Base-by-base conservation (phyloP, 2,113 vertebrate genomes). In the Cyphomyrus discorhynchus region DNA sequence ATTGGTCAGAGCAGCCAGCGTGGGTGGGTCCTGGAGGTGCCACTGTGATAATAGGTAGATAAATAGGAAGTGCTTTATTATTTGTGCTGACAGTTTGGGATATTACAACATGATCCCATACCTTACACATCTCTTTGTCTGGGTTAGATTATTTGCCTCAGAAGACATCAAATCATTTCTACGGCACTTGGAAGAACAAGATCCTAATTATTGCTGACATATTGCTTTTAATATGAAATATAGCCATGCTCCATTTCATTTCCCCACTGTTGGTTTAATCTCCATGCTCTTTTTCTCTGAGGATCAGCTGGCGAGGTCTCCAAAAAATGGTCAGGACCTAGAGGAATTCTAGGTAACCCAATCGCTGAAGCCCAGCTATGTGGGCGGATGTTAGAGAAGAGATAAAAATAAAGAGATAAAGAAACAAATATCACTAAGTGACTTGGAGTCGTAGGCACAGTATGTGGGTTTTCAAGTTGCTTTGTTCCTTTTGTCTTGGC, bases 151-250 rank as follows among this genome's bases (percentile, higher is more conserved):
- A 39, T 49, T 42, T 56, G 49, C 62, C 66, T 90, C 49, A 53
- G 5, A 50, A 80, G 42, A 83, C 47, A 17, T 50, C 50, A 83
- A 31, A n/a, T 21, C 24, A 88, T 88, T 88, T 49, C 70, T 9
- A 58, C 6, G 24, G 70, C 39, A 58, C 27, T 47, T 27, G 70
- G 31, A 52, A n/a, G 7, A 88, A 90, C 77, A 80, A 80, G 47
- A 50, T 49, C 24, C 47, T n/a, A 13, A 31, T 70, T 82, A 88
- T 45, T 49, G 35, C 50, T 24, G 86, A 88, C 52, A 31, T 62
- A 88, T 88, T 90, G 24, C 86, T 90, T 83, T 56, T 90, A 86
- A 53, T 83, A 56, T 82, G 42, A 62, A 42, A 85, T 45, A 21
- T 42, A 74, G 62, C 47, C 42, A 77, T 27, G 62, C 21, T 87